A percentile compares a stretch with the other conserved stretches of the same genome.
These are phyloP conservation scores for Callospermophilus lateralis DNA, from an alignment of 2,113 vertebrate species.

Conservation along the genomic window DNA sequence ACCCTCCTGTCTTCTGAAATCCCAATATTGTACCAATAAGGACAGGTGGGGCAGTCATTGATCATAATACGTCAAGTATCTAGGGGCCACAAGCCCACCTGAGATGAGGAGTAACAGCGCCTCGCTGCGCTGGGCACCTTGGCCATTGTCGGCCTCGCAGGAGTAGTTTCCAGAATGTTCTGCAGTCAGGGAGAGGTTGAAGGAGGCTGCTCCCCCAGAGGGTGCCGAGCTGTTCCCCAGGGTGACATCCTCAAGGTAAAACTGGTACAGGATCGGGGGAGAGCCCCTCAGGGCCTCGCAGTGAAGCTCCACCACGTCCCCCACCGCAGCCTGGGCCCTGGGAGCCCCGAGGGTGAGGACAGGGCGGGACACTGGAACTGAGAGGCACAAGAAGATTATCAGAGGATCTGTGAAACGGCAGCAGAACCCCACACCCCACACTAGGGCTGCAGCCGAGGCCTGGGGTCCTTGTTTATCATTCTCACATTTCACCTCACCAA, in stretches of 20 bases:
- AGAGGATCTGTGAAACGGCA: not conserved
- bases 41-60: not conserved
- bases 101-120: not conserved
- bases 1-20: not conserved
- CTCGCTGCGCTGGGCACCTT: not conserved
- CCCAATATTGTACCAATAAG: not conserved
- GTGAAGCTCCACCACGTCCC: no score
- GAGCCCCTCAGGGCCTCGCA: no score
- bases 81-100: not conserved
- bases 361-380: not conserved
- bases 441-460: not conserved
- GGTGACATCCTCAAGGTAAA: not conserved
- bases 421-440: not conserved
- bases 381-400: not conserved
- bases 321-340: no score
- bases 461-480: not conserved
- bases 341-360: no score
- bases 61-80: not conserved
- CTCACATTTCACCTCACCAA: not conserved
- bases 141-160: slow-evolving; percentile 40
- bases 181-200: not conserved
- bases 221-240: not conserved
- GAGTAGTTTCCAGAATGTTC: slow-evolving; percentile 66
- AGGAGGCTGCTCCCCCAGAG: not conserved
- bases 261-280: no score